Conservation (phyloP, 2,888 invertebrate species). For the Carterocephalus palaemon region DNA sequence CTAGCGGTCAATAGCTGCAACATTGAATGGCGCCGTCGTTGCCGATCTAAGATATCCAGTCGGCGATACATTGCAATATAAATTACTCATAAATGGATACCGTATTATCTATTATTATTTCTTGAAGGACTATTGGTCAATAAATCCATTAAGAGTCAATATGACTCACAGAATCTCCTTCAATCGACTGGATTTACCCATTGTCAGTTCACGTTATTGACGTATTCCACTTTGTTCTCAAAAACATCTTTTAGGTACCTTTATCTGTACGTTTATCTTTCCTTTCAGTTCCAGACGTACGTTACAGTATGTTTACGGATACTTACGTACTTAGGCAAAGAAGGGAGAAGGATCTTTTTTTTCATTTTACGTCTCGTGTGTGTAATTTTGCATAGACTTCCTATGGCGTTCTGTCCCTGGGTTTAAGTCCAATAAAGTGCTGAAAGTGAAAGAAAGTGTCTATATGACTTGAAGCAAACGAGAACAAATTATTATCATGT, state of each 20-base stretch:
- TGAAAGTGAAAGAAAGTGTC: too few relatives aligned
- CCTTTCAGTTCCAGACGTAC: too few relatives aligned
- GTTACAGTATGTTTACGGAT: conserved; percentile 2
- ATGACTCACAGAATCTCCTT: conserved; percentile 47
- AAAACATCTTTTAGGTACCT: conserved; percentile 1
- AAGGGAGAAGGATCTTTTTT: not conserved
- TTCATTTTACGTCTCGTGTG: not conserved
- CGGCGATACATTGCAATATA: conserved; percentile 7
- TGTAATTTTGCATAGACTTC: not conserved
- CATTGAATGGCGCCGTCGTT: not conserved
- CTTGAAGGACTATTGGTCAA: conserved; percentile 14
- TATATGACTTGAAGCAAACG: too few relatives aligned
- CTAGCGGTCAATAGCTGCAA: not conserved
- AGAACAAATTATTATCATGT: too few relatives aligned
- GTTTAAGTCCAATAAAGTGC: too few relatives aligned
- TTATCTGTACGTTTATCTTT: too few relatives aligned
- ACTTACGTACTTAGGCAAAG: too few relatives aligned
- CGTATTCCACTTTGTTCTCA: not conserved
- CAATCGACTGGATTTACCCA: conserved; percentile 36
- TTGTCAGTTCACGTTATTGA: conserved; percentile 41
- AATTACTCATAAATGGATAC: not conserved
- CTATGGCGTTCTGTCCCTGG: too few relatives aligned
- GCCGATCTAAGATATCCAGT: not conserved
- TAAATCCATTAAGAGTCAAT: conserved; percentile 11
- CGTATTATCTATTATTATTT: not conserved